Evolutionary conservation across 2,888 invertebrate species (phyloP).

Genomic region (Tinea semifulvella): DNA sequence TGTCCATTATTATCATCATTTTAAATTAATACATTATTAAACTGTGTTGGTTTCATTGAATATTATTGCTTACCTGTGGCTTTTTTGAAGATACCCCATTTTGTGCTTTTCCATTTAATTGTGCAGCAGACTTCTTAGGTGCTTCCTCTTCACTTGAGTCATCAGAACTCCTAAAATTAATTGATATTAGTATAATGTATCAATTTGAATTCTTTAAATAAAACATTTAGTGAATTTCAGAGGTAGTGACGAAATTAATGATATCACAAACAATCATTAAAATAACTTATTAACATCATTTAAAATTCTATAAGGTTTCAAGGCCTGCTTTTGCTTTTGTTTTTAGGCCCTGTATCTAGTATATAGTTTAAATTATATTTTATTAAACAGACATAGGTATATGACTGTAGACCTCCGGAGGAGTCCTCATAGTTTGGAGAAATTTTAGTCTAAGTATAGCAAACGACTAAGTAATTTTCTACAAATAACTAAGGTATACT

Average conservation of each 20-base stretch:
- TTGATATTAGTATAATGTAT: background rate
- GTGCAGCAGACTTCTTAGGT: conserved; percentile 25
- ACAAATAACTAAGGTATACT: too few relatives aligned
- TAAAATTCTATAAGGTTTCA: too few relatives aligned
- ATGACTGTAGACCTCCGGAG: too few relatives aligned
- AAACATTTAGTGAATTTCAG: conserved; percentile 17
- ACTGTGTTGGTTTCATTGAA: background rate
- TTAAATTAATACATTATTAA: background rate
- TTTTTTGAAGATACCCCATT: too few relatives aligned
- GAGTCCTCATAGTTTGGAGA: too few relatives aligned
- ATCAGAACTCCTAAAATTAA: conserved; percentile 25
- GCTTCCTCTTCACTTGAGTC: conserved; percentile 37
- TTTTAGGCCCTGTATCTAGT: too few relatives aligned
- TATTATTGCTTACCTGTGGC: conserved; percentile 27
- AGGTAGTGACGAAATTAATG: conserved; percentile 23
- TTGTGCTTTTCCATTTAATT: conserved; percentile 38
- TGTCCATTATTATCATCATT: background rate
- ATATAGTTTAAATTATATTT: too few relatives aligned
- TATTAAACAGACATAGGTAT: too few relatives aligned
- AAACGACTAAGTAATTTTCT: too few relatives aligned
- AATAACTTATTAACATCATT: background rate
- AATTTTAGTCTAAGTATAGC: too few relatives aligned
- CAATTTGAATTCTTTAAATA: background rate
- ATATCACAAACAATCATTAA: background rate
- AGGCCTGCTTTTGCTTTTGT: too few relatives aligned